phyloP scores from a whole-genome alignment of 2,888 invertebrate species.

The Limenitis camilla region DNA sequence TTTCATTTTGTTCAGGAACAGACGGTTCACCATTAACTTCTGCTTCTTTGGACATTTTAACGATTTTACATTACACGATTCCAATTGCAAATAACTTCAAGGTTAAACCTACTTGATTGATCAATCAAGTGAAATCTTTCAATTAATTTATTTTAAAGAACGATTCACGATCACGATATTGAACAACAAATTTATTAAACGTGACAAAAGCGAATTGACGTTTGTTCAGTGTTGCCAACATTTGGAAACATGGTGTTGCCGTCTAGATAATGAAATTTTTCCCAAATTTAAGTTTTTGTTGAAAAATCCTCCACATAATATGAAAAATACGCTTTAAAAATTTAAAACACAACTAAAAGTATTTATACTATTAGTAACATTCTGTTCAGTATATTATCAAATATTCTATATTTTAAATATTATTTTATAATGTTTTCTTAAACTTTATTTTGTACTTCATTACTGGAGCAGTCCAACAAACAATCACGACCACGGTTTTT shows the following conservation, averaged over 20 bases:
- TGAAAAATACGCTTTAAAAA: too few species aligned
- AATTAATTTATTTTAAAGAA: conserved; percentile 25
- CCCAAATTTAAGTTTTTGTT: too few species aligned
- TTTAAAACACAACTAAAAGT: too few species aligned
- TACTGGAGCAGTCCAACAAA: too few species aligned
- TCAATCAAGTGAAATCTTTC: conserved; percentile 11
- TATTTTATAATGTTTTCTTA: too few species aligned
- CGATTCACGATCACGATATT: conserved; percentile 11
- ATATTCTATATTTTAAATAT: too few species aligned
- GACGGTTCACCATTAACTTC: conserved; percentile 39
- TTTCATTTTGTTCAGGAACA: conserved; percentile 45
- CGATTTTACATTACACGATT: conserved; percentile 15
- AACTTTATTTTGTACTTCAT: too few species aligned
- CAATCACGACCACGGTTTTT: too few species aligned
- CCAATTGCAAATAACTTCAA: conserved; percentile 13
- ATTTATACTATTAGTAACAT: too few species aligned
- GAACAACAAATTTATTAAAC: conserved; percentile 25
- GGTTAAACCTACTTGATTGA: conserved; percentile 15
- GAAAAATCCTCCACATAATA: too few species aligned
- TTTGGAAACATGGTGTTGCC: background rate
- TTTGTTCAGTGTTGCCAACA: background rate
- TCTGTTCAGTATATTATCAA: too few species aligned
- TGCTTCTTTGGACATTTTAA: conserved; percentile 50
- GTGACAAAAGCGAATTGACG: conserved; percentile 20
- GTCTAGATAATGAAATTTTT: too few species aligned